phyloP scores from a whole-genome alignment of 1,140 invertebrate genomes.

The Magallana gigas region DNA sequence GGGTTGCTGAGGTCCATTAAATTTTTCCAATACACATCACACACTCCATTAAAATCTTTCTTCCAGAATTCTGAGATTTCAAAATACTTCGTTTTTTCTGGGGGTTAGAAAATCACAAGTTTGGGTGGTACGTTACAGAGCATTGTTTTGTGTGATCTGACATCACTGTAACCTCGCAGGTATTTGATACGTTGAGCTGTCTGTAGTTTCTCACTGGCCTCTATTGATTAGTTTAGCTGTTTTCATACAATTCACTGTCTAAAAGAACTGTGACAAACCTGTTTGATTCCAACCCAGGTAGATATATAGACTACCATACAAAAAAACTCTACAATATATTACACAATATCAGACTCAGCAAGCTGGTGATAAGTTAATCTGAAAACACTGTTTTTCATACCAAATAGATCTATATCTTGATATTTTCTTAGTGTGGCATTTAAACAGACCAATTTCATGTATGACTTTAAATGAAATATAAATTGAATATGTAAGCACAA shows the following conservation, averaged over 20 bases:
- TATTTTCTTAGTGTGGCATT: too few species aligned
- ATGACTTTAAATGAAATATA: too few species aligned
- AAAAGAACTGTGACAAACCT: constrained; percentile 8
- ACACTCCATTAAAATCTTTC: not conserved
- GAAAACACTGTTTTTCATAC: too few species aligned
- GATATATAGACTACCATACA: not conserved
- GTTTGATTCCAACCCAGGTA: constrained; percentile 3
- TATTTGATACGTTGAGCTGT: not conserved
- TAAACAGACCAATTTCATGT: too few species aligned
- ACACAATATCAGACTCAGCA: too few species aligned
- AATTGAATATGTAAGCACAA: too few species aligned
- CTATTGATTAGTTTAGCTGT: constrained; percentile 9
- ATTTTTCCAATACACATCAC: not conserved
- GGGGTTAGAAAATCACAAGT: too few species aligned
- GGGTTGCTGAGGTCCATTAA: not conserved
- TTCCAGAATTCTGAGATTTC: not conserved
- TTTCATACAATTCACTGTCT: constrained; percentile 28
- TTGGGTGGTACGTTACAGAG: too few species aligned
- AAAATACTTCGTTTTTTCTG: not conserved
- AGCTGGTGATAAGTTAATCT: too few species aligned
- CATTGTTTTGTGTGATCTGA: too few species aligned
- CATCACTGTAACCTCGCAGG: not conserved
- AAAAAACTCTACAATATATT: not conserved
- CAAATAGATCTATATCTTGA: too few species aligned
- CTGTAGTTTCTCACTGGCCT: not conserved